Evolutionary conservation across 2,888 invertebrate genomes (phyloP), one percentile per base, ranked within the genome.

Genomic region (Pachliopta kotzebuea): DNA sequence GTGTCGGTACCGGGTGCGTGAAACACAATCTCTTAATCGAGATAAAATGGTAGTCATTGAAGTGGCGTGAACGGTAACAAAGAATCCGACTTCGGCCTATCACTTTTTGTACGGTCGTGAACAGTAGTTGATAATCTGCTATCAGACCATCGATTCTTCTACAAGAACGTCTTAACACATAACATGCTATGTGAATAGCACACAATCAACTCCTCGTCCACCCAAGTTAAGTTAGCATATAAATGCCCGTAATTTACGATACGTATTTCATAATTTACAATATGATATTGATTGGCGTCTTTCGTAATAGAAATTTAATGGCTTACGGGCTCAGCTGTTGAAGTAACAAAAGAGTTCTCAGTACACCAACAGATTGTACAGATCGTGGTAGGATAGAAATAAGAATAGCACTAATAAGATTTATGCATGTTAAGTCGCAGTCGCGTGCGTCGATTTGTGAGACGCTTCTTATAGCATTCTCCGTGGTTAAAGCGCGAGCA

Each of bases 11-110:
- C 90, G 82, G 75, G 83, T 86, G 85, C 84, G 83, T 89, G 90
- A 86, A 91, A 91, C 86, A 88, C 87, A 89, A 91, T 90, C 89
- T 90, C 74, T 82, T 84, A 86, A 90, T 90, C 90, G 88, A 88
- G 86, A 89, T 82, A 90, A 89, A 90, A 88, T 90, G 88, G 90
- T 88, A 89, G 88, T 83, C 89, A 90, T 89, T 90, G 86, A 88
- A 81, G 85, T 86, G 85, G 82, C 85, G 83, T 84, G 85, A 90
- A 79, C 89, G 90, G 90, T 90, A 89, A 89, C 86, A 87, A 88
- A 86, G 87, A 89, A 88, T 90, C 89, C 86, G 80, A 75, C 79
- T 81, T 78, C 78, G 74, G 79, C 83, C 86, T 81, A 83, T 88
- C 79, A 84, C 85, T 88, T 88, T 89, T 87, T 87, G 78, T 84